Evolutionary conservation across 2,113 vertebrate genomes (phyloP).

Genomic region (Corythoichthys haematopterus): DNA sequence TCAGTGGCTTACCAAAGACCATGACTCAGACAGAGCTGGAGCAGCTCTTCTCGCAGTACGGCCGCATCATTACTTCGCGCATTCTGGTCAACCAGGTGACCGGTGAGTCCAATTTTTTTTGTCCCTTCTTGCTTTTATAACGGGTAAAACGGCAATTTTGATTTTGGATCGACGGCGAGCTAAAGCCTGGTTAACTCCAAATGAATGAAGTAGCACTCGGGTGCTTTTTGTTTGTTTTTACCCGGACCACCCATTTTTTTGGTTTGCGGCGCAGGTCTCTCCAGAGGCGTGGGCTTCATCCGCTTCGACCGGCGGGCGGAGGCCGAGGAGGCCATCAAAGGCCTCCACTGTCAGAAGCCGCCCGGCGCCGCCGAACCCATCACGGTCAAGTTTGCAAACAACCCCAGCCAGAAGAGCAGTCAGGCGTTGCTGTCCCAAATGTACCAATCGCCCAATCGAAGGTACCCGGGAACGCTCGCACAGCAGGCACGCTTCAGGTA

Average conservation of each 20-base stretch:
- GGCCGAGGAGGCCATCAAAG: slow-evolving; percentile 98
- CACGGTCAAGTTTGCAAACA: slow-evolving; percentile 99
- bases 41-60: slow-evolving; percentile 95
- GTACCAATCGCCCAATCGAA: slow-evolving; percentile 97
- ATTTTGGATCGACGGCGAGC: too few species aligned
- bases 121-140: slow-evolving; percentile 19
- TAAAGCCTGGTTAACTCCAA: too few species aligned
- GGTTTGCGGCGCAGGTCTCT: slow-evolving; percentile 75
- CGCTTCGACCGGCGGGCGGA: slow-evolving; percentile 96
- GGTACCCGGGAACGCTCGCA: slow-evolving; percentile 93
- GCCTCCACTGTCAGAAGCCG: slow-evolving; percentile 96
- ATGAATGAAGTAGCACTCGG: too few species aligned
- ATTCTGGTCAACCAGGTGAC: slow-evolving; percentile 97
- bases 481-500: slow-evolving; percentile 99
- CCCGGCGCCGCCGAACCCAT: slow-evolving; percentile 92
- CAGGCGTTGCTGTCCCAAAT: slow-evolving; percentile 97
- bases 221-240: too few species aligned
- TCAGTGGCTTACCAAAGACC: slow-evolving; percentile 95
- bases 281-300: slow-evolving; percentile 96
- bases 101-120: slow-evolving; percentile 76
- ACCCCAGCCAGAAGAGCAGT: slow-evolving; percentile 98
- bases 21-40: slow-evolving; percentile 98
- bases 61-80: slow-evolving; percentile 97
- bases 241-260: too few species aligned
- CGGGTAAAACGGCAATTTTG: too few species aligned